phyloP scores from a whole-genome alignment of 2,113 vertebrate species.

The Microtus montanus region DNA sequence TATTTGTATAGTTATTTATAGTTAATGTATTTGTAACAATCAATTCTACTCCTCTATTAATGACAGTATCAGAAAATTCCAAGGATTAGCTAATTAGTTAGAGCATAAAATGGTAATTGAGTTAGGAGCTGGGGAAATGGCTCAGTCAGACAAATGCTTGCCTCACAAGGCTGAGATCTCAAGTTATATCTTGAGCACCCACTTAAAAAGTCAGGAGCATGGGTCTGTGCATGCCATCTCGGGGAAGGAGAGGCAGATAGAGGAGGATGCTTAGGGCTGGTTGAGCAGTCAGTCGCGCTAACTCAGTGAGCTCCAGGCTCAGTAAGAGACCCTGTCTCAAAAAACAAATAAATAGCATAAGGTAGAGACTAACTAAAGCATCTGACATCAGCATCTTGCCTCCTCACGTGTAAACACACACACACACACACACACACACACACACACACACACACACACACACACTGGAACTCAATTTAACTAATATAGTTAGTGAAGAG shows the following conservation, averaged over 20 bases:
- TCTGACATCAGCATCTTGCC: not conserved
- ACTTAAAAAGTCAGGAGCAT: too few species aligned
- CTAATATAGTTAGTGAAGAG: not conserved
- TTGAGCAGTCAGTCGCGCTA: too few species aligned
- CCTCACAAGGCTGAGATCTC: not conserved
- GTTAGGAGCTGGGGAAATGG: not conserved
- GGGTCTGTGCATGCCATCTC: not conserved
- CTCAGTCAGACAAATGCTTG: not conserved
- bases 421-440: not conserved
- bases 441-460: too few species aligned
- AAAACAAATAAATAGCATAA: not conserved
- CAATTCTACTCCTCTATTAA: not conserved
- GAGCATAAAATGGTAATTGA: not conserved
- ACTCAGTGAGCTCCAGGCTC: too few species aligned
- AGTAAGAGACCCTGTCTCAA: too few species aligned
- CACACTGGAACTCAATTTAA: not conserved
- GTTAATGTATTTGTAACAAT: conserved; percentile 37
- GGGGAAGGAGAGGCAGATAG: not conserved
- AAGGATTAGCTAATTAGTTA: not conserved
- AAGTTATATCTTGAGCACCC: not conserved
- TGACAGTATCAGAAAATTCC: not conserved
- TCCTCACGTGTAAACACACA: not conserved
- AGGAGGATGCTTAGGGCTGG: too few species aligned
- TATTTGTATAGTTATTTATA: conserved; percentile 30
- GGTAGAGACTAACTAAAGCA: not conserved